Evolutionary conservation across 2,888 invertebrate genomes (phyloP).

Genomic region (Campoletis raptor): DNA sequence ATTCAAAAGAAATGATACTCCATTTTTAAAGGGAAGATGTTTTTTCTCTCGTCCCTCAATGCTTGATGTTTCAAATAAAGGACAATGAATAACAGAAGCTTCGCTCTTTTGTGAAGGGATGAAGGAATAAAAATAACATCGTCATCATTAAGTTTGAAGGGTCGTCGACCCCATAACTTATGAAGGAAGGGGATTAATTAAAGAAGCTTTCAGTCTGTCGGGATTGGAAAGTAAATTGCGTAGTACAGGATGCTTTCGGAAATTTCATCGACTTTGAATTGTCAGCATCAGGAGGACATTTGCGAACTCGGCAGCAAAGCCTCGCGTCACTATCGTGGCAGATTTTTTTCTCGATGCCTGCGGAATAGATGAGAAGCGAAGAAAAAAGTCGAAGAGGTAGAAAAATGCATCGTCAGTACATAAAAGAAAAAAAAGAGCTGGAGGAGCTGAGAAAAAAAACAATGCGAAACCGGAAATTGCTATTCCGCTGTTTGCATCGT

Average conservation of each 20-base stretch:
- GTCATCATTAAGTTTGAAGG: constrained; percentile 34
- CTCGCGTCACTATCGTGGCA: neutral
- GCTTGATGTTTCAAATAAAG: neutral
- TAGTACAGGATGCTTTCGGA: neutral
- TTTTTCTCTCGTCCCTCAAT: neutral
- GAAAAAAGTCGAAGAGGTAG: constrained; percentile 4
- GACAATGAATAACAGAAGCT: neutral
- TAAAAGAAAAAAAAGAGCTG: neutral
- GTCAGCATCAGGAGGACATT: neutral
- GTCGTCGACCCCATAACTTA: constrained; percentile 19
- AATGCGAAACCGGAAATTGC: constrained; percentile 43
- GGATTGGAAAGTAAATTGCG: constrained; percentile 39
- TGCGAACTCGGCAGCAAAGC: constrained; percentile 1
- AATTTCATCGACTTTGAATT: constrained; percentile 5
- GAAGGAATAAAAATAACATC: neutral
- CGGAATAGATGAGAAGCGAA: constrained; percentile 5
- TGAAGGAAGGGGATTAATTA: constrained; percentile 56
- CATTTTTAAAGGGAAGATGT: neutral
- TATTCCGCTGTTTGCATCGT: constrained; percentile 31
- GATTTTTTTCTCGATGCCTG: constrained; percentile 16
- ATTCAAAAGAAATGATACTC: neutral
- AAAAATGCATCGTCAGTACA: constrained; percentile 5
- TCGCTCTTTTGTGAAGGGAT: neutral
- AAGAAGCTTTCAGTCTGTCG: constrained; percentile 46
- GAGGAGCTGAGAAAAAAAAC: neutral